phyloP scores from a whole-genome alignment of 2,113 vertebrate species.

The Galemys pyrenaicus region DNA sequence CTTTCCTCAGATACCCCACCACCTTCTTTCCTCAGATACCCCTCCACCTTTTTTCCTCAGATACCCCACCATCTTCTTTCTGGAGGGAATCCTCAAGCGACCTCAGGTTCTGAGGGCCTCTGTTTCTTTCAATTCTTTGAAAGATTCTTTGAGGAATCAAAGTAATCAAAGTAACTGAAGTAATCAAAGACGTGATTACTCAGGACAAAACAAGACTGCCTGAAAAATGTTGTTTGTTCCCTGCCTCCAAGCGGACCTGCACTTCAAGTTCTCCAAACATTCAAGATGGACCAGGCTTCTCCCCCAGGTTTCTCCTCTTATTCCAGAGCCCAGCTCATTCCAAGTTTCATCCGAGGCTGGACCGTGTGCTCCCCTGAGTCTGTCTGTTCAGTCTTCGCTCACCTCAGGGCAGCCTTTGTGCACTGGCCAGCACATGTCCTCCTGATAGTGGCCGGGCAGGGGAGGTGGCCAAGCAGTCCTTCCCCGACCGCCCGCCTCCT shows the following conservation, averaged over 20 bases:
- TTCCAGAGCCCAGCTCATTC: background rate
- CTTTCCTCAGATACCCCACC: background rate
- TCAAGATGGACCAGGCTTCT: background rate
- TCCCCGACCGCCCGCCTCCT: background rate
- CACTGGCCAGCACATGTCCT: background rate
- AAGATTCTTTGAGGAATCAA: no score
- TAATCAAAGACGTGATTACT: background rate
- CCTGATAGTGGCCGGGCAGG: background rate
- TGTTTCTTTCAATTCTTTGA: background rate
- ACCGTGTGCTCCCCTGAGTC: background rate
- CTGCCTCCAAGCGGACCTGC: background rate
- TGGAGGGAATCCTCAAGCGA: background rate
- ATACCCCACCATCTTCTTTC: background rate
- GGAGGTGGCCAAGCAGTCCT: background rate
- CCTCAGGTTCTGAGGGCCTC: background rate
- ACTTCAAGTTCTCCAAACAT: background rate
- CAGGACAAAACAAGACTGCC: background rate
- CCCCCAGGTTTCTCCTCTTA: no score
- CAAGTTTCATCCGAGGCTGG: background rate
- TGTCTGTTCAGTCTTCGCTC: fast-evolving
- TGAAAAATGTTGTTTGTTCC: background rate
- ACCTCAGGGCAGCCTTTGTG: background rate
- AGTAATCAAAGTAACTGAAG: no score
- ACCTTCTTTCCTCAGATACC: fast-evolving
- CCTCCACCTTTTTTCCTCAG: no score